A percentile compares a stretch with the other conserved stretches of the same genome.
phyloP scores from a whole-genome alignment of 2,888 invertebrate genomes.

The Tethea ocularis region DNA sequence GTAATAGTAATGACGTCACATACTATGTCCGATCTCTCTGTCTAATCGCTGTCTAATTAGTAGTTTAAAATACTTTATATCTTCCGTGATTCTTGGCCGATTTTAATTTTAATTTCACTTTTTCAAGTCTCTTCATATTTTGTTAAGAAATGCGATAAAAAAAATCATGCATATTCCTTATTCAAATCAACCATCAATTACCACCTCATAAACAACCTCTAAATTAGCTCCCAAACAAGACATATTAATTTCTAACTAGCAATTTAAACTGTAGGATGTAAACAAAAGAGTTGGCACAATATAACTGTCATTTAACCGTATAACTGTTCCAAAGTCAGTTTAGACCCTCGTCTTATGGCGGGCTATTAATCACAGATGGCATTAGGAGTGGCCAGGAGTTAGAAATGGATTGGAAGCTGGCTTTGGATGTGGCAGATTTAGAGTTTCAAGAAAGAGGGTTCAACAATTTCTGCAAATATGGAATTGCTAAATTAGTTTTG shows the following conservation, averaged over 20 bases:
- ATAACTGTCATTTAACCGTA: constrained; percentile 49
- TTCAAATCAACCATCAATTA: background rate
- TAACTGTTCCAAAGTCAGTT: constrained; percentile 33
- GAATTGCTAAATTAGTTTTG: too few relatives aligned
- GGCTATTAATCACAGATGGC: constrained; percentile 61
- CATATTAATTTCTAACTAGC: constrained; percentile 17
- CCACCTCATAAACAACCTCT: background rate
- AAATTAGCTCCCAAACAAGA: constrained; percentile 11
- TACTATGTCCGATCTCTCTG: too few relatives aligned
- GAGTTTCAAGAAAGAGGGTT: background rate
- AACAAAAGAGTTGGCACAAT: constrained; percentile 48
- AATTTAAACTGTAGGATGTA: constrained; percentile 17
- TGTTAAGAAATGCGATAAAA: too few relatives aligned
- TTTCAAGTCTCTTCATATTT: too few relatives aligned
- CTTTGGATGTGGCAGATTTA: constrained; percentile 26
- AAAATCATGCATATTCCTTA: too few relatives aligned
- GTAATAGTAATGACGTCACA: too few relatives aligned
- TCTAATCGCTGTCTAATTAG: too few relatives aligned
- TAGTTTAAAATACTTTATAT: too few relatives aligned
- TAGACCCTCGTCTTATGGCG: constrained; percentile 57
- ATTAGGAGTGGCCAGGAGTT: constrained; percentile 31
- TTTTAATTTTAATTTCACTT: too few relatives aligned
- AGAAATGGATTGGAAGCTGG: background rate
- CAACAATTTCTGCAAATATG: too few relatives aligned
- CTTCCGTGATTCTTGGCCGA: too few relatives aligned